These are phyloP conservation scores for Mizuhopecten yessoensis DNA, from an alignment of 1,140 invertebrate genomes.

Conservation along the genomic window DNA sequence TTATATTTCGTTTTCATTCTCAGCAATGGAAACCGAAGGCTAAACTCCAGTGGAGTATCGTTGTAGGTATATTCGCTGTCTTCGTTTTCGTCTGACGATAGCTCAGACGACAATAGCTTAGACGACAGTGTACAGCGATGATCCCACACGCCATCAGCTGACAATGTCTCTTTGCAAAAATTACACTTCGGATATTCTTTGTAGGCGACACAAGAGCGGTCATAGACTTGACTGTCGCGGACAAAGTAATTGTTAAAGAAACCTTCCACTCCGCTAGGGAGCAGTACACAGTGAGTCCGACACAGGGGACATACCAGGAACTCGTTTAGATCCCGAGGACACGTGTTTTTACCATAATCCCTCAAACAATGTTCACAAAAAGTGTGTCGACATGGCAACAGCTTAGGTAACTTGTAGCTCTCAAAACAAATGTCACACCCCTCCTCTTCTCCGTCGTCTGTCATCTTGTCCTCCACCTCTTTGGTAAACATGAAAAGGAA, in stretches of 20 bases:
- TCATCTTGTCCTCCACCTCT: not conserved
- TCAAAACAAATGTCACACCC: constrained; percentile 57
- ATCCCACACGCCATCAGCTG: not conserved
- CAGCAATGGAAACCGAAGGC: not conserved
- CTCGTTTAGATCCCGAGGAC: not conserved
- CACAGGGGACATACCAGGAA: constrained; percentile 54
- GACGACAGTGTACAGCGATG: constrained; percentile 25
- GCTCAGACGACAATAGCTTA: constrained; percentile 39
- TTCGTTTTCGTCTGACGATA: constrained; percentile 23
- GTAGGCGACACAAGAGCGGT: not conserved
- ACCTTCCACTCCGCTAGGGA: constrained; percentile 40
- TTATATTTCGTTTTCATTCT: constrained; percentile 26
- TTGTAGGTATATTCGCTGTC: not conserved
- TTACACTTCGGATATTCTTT: not conserved
- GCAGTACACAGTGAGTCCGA: constrained; percentile 38
- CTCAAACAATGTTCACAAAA: constrained; percentile 54
- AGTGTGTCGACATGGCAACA: constrained; percentile 54
- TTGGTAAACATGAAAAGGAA: not conserved
- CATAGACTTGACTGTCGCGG: not conserved
- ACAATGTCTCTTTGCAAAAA: constrained; percentile 43
- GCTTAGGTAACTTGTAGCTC: constrained; percentile 34
- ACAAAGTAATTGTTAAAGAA: constrained; percentile 59
- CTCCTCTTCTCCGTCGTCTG: not conserved
- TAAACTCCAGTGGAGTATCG: not conserved
- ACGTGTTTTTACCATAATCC: constrained; percentile 46